These are phyloP conservation scores for Leptoteleia sp. DNA, from an alignment of 1,140 invertebrate species.

Conservation along the genomic window DNA sequence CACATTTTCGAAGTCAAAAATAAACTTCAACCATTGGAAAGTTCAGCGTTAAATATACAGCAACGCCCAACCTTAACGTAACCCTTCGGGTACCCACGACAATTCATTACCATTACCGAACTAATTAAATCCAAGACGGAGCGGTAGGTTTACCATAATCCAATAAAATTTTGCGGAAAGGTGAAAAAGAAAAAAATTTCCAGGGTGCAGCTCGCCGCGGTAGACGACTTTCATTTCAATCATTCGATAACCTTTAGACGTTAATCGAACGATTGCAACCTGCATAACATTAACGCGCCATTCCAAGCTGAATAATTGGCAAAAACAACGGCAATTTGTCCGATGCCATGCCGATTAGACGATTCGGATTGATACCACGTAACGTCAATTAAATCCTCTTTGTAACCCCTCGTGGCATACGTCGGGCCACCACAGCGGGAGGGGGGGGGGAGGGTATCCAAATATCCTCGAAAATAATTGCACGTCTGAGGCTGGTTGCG, in stretches of 20 bases:
- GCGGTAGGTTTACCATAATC: too few species aligned
- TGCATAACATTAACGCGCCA: neutral
- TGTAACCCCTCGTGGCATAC: neutral
- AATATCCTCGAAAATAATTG: constrained; percentile 22
- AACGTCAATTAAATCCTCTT: constrained; percentile 1
- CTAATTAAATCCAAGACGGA: too few species aligned
- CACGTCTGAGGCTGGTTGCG: neutral
- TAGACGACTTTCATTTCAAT: constrained; percentile 9
- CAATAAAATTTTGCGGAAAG: too few species aligned
- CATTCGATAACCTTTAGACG: constrained; percentile 4
- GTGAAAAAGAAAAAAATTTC: neutral
- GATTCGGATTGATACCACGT: neutral
- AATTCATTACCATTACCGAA: too few species aligned
- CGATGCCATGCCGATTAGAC: neutral
- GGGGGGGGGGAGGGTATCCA: too few species aligned
- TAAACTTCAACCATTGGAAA: too few species aligned
- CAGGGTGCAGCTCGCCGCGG: neutral
- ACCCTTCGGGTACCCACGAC: too few species aligned
- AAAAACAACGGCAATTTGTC: neutral
- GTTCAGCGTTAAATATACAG: too few species aligned
- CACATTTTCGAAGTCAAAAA: too few species aligned
- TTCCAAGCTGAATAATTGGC: constrained; percentile 5
- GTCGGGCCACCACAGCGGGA: neutral
- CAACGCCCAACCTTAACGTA: too few species aligned
- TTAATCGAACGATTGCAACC: constrained; percentile 3